phyloP scores from a whole-genome alignment of 2,113 vertebrate genomes.

The Ariopsis seemanni region DNA sequence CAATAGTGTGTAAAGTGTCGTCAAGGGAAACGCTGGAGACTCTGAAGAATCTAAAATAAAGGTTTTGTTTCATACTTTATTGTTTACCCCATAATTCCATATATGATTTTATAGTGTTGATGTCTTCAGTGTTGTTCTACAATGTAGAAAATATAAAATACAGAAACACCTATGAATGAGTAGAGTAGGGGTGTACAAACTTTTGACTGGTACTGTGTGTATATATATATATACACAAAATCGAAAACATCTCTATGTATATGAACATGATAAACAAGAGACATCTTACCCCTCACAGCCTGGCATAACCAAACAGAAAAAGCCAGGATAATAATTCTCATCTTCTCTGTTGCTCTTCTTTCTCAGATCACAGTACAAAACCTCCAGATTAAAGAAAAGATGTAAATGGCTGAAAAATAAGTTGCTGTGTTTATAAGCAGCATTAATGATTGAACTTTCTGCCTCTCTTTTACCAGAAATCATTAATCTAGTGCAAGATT shows the following conservation, averaged over 20 bases:
- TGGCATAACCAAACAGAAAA: slow-evolving; percentile 1
- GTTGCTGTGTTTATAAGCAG: not conserved
- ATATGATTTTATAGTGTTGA: too few species aligned
- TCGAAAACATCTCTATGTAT: not conserved
- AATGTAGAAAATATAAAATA: too few species aligned
- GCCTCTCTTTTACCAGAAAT: slow-evolving; percentile 26
- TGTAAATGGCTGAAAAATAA: not conserved
- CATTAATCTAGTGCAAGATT: not conserved
- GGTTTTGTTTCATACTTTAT: too few species aligned
- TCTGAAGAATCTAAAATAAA: too few species aligned
- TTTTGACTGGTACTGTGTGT: too few species aligned
- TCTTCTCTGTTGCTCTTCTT: slow-evolving; percentile 1
- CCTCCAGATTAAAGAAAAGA: not conserved
- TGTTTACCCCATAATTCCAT: too few species aligned
- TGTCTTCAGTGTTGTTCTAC: too few species aligned
- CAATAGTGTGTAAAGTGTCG: too few species aligned
- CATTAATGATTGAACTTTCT: slow-evolving; percentile 4
- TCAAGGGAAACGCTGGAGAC: too few species aligned
- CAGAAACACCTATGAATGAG: too few species aligned
- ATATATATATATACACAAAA: not conserved
- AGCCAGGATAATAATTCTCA: slow-evolving; percentile 11
- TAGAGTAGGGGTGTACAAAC: too few species aligned
- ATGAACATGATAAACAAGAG: not conserved
- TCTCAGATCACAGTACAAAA: not conserved
- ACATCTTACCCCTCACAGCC: not conserved